Evolutionary conservation across 2,113 vertebrate species (phyloP).

Genomic region (Barnardius zonarius): DNA sequence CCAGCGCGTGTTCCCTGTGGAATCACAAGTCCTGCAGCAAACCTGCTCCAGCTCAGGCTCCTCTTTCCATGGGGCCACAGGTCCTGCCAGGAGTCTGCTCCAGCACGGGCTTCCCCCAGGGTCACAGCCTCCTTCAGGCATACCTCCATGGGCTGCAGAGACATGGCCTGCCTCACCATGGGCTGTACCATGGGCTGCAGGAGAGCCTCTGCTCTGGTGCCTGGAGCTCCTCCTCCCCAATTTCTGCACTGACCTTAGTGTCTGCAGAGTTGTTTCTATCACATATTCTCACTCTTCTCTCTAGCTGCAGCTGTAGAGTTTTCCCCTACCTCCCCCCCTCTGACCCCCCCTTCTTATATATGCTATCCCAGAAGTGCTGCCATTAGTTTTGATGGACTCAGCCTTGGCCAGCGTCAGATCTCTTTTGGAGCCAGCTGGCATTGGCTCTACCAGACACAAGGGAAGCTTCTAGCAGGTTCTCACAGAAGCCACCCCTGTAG

Average conservation of each 20-base stretch:
- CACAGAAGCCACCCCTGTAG: background rate
- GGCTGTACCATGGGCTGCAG: background rate
- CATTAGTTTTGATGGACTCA: background rate
- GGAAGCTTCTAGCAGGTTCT: background rate
- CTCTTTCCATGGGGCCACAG: background rate
- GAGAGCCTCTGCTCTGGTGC: background rate
- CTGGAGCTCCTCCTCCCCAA: background rate
- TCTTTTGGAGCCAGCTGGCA: background rate
- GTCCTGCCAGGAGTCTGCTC: background rate
- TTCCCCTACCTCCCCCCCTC: background rate
- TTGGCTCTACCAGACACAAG: background rate
- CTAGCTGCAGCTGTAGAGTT: background rate
- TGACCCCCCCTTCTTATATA: background rate
- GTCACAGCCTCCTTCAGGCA: background rate
- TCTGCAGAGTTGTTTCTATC: background rate
- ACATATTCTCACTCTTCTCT: background rate
- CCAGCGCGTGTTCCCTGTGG: background rate
- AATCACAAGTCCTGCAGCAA: background rate
- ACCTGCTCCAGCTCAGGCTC: fast-evolving
- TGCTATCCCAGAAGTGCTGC: background rate
- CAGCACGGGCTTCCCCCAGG: background rate
- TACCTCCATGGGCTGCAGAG: background rate
- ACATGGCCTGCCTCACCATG: background rate
- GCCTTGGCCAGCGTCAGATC: background rate
- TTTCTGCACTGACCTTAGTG: background rate